phyloP scores from a whole-genome alignment of 2,888 invertebrate genomes.

The Drosophila pseudotakahashii region DNA sequence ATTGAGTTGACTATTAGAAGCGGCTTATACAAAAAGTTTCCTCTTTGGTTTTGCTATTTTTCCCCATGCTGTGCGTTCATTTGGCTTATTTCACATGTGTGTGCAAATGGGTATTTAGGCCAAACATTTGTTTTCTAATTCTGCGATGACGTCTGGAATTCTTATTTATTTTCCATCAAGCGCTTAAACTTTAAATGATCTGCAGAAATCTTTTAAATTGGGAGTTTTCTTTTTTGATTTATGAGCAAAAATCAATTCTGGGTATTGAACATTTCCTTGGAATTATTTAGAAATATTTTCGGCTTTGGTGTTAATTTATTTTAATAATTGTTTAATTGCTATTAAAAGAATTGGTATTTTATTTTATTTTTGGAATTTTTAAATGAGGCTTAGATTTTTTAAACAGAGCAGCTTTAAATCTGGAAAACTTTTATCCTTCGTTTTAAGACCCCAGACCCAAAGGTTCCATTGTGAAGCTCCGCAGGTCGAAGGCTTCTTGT shows the following conservation, averaged over 20 bases:
- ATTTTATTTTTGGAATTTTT: background rate
- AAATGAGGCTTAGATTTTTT: background rate
- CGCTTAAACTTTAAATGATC: background rate
- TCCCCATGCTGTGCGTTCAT: conserved; percentile 14
- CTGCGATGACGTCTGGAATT: background rate
- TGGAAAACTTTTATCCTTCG: background rate
- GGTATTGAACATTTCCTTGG: background rate
- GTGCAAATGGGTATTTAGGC: conserved; percentile 27
- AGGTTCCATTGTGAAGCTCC: background rate
- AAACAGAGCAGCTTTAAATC: background rate
- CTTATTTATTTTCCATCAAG: background rate
- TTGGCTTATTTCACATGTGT: conserved; percentile 36
- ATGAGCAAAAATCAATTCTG: background rate
- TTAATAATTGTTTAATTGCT: background rate
- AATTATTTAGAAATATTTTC: background rate
- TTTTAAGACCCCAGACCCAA: background rate
- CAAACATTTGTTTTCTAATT: conserved; percentile 6
- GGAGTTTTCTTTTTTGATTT: background rate
- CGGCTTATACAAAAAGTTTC: conserved; percentile 23
- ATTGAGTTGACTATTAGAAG: conserved; percentile 32
- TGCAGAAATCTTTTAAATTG: background rate
- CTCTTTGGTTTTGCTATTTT: conserved; percentile 8
- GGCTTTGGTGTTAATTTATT: background rate
- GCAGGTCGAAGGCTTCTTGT: background rate
- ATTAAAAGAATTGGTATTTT: background rate